Conservation (phyloP, 1,140 invertebrate genomes). For the Euwallacea similis region DNA sequence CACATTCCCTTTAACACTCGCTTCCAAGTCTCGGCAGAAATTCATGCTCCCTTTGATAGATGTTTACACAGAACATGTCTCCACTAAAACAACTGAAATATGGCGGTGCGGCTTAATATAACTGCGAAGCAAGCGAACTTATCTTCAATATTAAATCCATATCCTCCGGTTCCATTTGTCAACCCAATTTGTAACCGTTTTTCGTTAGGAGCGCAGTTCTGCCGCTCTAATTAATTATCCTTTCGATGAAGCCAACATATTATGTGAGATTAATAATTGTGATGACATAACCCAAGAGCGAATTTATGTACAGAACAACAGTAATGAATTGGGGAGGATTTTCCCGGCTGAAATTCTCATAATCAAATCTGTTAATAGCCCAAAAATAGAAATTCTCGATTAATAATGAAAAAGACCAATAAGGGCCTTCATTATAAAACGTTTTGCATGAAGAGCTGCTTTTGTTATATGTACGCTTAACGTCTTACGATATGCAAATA, state of each 20-base stretch:
- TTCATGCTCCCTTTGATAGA: conserved; percentile 37
- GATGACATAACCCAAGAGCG: conserved; percentile 5
- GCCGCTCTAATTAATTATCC: conserved; percentile 29
- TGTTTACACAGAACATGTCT: conserved; percentile 37
- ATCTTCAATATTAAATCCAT: conserved; percentile 36
- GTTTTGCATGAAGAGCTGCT: no score
- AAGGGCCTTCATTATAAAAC: no score
- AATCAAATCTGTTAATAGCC: no score
- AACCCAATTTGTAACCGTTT: conserved; percentile 31
- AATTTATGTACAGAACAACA: no score
- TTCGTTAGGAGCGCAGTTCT: conserved; percentile 13
- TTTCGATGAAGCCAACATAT: conserved; percentile 25
- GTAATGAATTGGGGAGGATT: no score
- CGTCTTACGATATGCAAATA: no score
- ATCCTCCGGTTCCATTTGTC: conserved; percentile 31
- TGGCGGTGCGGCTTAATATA: conserved; percentile 22
- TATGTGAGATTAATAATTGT: conserved; percentile 32
- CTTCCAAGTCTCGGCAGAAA: conserved; percentile 29
- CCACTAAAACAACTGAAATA: conserved; percentile 36
- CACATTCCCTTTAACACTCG: conserved; percentile 27
- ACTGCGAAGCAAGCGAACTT: conserved; percentile 29
- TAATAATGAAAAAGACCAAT: no score
- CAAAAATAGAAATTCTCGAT: no score
- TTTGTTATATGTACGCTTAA: no score
- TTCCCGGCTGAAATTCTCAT: no score